These are phyloP conservation scores for Felis catus DNA, from an alignment of 2,113 vertebrate genomes.

Conservation along the genomic window DNA sequence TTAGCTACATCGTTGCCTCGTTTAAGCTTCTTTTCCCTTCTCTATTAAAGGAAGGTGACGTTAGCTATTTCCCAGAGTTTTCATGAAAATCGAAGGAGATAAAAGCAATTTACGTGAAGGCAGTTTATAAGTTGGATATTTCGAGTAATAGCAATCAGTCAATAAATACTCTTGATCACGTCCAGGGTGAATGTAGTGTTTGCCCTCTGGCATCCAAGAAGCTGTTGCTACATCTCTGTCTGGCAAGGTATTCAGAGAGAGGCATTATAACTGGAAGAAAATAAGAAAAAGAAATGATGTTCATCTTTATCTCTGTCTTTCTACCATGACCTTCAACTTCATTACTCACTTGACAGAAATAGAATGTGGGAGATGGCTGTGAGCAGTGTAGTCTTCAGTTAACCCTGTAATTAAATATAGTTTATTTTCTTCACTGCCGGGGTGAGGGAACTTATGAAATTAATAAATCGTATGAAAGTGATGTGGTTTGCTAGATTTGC, in stretches of 20 bases:
- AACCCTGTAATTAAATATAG: neutral
- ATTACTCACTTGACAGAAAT: neutral
- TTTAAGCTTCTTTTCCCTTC: neutral
- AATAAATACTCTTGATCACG: neutral
- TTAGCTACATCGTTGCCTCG: neutral
- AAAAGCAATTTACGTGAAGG: neutral
- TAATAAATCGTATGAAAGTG: neutral
- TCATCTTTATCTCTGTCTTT: neutral
- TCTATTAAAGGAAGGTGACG: neutral
- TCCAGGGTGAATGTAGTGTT: neutral
- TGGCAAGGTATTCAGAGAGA: neutral
- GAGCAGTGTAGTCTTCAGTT: neutral
- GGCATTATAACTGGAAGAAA: neutral
- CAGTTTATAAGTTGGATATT: neutral
- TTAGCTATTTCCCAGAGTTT: neutral
- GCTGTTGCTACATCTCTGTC: neutral
- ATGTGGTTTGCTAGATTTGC: neutral
- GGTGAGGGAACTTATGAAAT: neutral
- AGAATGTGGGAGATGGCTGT: neutral
- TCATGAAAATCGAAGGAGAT: neutral
- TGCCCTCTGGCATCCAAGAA: neutral
- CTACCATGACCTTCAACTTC: neutral
- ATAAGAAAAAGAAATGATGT: neutral
- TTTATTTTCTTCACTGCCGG: neutral
- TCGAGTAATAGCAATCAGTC: neutral